Evolutionary conservation across 2,113 vertebrate genomes (phyloP).

Genomic region (Chionodraco myersi): DNA sequence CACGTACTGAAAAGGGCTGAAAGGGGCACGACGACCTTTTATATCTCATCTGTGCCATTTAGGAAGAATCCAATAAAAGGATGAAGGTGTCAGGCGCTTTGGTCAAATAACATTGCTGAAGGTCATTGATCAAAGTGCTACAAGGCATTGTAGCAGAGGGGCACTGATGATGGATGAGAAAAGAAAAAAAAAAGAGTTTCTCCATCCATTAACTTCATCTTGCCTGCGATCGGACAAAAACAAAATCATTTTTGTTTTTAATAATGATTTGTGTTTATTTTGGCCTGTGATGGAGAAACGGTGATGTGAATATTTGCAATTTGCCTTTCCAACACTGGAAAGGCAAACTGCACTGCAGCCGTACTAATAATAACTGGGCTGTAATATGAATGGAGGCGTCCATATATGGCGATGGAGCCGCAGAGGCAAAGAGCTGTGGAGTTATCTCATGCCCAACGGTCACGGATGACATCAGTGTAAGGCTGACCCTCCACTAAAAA

Average conservation of each 20-base stretch:
- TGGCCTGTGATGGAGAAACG: background rate
- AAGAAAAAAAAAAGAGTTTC: background rate
- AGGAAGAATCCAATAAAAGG: conserved; percentile 19
- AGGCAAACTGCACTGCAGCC: conserved; percentile 31
- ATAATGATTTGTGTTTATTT: conserved; percentile 15
- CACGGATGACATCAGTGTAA: conserved; percentile 73
- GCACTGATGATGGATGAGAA: background rate
- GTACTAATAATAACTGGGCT: conserved; percentile 69
- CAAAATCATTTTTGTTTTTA: background rate
- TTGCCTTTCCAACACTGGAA: conserved; percentile 46
- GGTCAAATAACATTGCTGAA: conserved; percentile 50
- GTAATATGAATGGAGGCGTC: conserved; percentile 64
- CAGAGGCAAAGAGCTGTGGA: conserved; percentile 38
- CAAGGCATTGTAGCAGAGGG: conserved; percentile 1
- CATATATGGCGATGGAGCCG: conserved; percentile 73
- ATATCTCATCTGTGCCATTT: conserved; percentile 40
- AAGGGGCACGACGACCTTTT: conserved; percentile 27
- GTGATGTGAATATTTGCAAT: conserved; percentile 41
- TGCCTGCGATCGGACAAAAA: too few relatives aligned
- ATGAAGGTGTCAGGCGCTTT: conserved; percentile 26
- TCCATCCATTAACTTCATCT: background rate
- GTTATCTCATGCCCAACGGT: conserved; percentile 64
- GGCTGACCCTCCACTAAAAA: conserved; percentile 65
- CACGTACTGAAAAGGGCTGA: background rate
- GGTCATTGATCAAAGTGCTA: conserved; percentile 42